These are phyloP conservation scores for Aphelenchoides bicaudatus DNA, from an alignment of 2,888 invertebrate species.

Conservation along the genomic window DNA sequence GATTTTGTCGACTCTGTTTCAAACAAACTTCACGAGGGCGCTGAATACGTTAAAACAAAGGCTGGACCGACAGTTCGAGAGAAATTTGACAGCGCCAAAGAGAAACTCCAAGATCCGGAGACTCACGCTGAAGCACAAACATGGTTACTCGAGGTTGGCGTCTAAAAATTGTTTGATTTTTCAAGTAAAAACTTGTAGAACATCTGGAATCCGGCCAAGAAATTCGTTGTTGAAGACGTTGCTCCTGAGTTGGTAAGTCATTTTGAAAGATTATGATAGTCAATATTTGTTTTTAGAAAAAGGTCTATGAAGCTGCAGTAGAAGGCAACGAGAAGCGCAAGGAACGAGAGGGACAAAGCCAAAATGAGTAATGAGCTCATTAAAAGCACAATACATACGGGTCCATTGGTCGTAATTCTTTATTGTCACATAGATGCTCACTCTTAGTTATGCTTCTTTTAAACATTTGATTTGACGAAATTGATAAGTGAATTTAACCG, in stretches of 20 bases:
- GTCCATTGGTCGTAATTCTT: no score
- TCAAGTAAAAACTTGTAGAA: no score
- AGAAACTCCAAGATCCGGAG: conserved; percentile 32
- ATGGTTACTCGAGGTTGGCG: no score
- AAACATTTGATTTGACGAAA: no score
- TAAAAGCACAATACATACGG: not conserved
- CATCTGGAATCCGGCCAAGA: conserved; percentile 38
- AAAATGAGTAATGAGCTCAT: not conserved
- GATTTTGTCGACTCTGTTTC: conserved; percentile 22
- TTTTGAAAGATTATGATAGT: no score
- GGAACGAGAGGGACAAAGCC: not conserved
- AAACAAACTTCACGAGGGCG: conserved; percentile 20
- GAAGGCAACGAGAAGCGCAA: conserved; percentile 31
- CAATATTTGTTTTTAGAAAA: no score
- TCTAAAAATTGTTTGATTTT: no score
- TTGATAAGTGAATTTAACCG: no score
- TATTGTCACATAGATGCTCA: no score
- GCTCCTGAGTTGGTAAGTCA: conserved; percentile 50
- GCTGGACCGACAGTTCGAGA: conserved; percentile 31
- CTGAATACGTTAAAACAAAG: conserved; percentile 31
- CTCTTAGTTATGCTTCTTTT: no score
- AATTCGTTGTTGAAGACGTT: conserved; percentile 50
- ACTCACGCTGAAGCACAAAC: conserved; percentile 33
- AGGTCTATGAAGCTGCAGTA: conserved; percentile 51
- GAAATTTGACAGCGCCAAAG: conserved; percentile 31